Evolutionary conservation across 2,113 vertebrate genomes (phyloP), one percentile per base, ranked within the genome.

Genomic region (Dolichotis patagonum): DNA sequence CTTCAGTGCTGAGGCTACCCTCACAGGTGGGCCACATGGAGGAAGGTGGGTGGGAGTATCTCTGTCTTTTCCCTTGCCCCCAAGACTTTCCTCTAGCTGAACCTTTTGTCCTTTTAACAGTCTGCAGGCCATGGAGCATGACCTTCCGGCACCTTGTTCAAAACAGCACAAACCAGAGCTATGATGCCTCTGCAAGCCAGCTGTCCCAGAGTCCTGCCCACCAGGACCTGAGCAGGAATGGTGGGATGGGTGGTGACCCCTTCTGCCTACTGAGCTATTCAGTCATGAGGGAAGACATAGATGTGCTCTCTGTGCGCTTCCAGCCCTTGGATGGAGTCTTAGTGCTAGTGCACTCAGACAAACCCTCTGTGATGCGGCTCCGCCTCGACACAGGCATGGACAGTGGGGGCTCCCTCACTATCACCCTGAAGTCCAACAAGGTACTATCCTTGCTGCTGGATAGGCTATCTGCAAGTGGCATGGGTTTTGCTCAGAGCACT

Each of bases 261-360:
- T 97, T 88, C 89, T 99, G 99, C 56, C 97, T 99, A 91, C 98
- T 97, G 97, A 99, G 52, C 96, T 97, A 99, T 71, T 98, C 99
- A 0, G 97, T 99, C 0, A 97, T 99, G 5, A 98, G 98, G 1
- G 99, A 99, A 67, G 99, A 99, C 93, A 71, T 99, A 96, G 99
- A 99, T 0, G 98, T 99, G n/a, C 97, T 99, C 17, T 99, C 99
- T 0, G 98, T 99, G 65, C 98, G 98, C 35, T 99, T 99, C 97
- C 98, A 98, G 13, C 98, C 99, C 0, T 60, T 98, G 54, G 98
- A 98, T 0, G 98, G 99, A 8, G 98, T 98, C 65, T 98, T 97
- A 0, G 97, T 99, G 81, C 98, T 97, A 0, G 98, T 99, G 12
- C 95, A 85, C 3, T n/a, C 98, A 0, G 88, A 97, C 1, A 77